Base-by-base conservation (phyloP, 2,797 vertebrate genomes). In the Bovichtus diacanthus region DNA sequence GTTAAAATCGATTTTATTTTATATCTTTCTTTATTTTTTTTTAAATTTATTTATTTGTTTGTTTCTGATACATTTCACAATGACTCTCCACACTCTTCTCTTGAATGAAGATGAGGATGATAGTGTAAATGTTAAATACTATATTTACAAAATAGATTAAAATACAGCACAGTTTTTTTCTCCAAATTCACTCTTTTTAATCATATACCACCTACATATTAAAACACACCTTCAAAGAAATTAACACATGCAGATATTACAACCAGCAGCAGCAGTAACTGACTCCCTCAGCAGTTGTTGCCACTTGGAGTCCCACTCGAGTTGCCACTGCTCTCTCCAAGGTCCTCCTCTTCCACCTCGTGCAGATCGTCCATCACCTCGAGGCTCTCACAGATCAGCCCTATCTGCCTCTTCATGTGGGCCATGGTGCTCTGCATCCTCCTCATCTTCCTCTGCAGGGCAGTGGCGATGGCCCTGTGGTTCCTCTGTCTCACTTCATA, bases 371-470 rank as follows among this genome's bases (percentile, higher is more conserved):
- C 93, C 56, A 93, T 93, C 18, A 93, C 93, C 70, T 95, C 93
- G 87, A 96, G 88, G 76, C 95, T 94, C 63, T 94, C 90, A 13
- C 93, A 94, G 43, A 97, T 94, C 55, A 95, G 91, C 11, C 93
- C 86, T 51, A 96, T 93, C 88, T 96, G 95, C 56, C 91, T 76
- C 87, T 90, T 93, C 90, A 96, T 92, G 90, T 94, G 84, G 13
- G 81, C 88, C 94, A 95, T 94, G 59, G 93, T 92, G 77, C 89
- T 94, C 85, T 95, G 94, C 93, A 95, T 95, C 70, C 91, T 89
- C 73, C 87, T 91, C 93, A 95, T 94, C 87, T 95, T 95, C 88
- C 83, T 92, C 82, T 95, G 92, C 44, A 95, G 85, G 29, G 93
- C 79, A 0, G 64, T 72, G 49, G 93, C 93, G 1, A 94, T 93